A percentile compares a stretch with the other conserved stretches of the same genome.
Evolutionary conservation across 2,797 vertebrate species (phyloP).

Genomic region (Anguilla anguilla): DNA sequence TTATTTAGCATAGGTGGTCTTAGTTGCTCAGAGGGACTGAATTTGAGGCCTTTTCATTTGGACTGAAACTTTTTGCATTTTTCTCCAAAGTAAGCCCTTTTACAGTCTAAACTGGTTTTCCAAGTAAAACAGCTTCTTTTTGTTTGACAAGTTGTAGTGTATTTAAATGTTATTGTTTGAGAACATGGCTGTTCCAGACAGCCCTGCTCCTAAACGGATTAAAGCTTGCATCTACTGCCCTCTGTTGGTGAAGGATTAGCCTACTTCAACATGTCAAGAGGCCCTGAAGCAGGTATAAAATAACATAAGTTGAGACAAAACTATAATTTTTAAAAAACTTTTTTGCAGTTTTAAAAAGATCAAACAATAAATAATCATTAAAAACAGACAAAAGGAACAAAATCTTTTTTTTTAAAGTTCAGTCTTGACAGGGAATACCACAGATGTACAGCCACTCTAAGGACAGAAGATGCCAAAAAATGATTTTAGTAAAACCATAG

Average conservation of each 20-base stretch:
- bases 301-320: not conserved
- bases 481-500: not conserved
- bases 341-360: not conserved
- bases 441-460: not conserved
- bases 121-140: not conserved
- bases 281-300: not conserved
- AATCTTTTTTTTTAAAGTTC: not conserved
- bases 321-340: not conserved
- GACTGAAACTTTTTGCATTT: conserved; percentile 2
- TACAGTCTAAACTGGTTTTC: not conserved
- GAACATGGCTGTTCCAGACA: not conserved
- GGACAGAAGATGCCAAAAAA: not conserved
- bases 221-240: not conserved
- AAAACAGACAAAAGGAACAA: not conserved
- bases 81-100: not conserved
- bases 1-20: not conserved
- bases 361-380: not conserved
- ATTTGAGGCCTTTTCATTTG: not conserved
- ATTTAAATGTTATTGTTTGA: not conserved
- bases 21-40: not conserved
- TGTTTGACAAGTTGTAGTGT: not conserved
- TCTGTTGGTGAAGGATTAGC: not conserved
- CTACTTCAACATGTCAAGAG: not conserved
- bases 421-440: not conserved
- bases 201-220: not conserved